Evolutionary conservation across 2,113 vertebrate species (phyloP), one percentile per base, ranked within the genome.

Genomic region (Oxyura jamaicensis): DNA sequence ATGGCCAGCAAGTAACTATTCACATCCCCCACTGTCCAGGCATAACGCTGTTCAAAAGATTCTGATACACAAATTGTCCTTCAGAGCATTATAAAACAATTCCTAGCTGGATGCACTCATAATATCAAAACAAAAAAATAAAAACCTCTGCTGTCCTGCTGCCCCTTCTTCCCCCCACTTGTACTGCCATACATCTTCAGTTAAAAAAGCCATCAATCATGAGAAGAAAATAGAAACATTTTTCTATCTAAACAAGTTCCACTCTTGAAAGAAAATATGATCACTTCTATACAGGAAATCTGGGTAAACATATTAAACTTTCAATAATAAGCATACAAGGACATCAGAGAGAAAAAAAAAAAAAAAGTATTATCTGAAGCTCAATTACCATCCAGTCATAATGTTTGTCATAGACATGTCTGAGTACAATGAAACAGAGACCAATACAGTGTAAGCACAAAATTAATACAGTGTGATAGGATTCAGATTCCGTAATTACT

Each of bases 401-500:
- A 74, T 6, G 23, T n/a, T 19, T 86, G 31, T 74, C 62, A 75
- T 41, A 11, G 42, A 75, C 82, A 46, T 18, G 69, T 17, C 86
- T 22, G 46, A 62, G 39, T 48, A 76, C 69, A 62, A 65, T 10
- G 20, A 83, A 95, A 91, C 16, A 83, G 33, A 90, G 69, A 77
- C 33, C 39, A 55, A 53, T 15, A 71, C 18, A 50, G 59, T 10
- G 8, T 17, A 39, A 91, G 68, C 10, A 67, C 76, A 81, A 73
- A 84, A 91, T 69, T 89, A 91, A 63, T 77, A 66, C 0, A 1
- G 72, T 35, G 58, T n/a, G 26, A 73, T 55, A 90, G 29, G 39
- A 52, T 42, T 48, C 36, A 78, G 83, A 82, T 52, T 55, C 50
- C 62, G 15, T 55, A 87, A 92, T 92, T 92, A 93, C 46, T 88